phyloP scores from a whole-genome alignment of 2,888 invertebrate species.

The Drosophila cognata region DNA sequence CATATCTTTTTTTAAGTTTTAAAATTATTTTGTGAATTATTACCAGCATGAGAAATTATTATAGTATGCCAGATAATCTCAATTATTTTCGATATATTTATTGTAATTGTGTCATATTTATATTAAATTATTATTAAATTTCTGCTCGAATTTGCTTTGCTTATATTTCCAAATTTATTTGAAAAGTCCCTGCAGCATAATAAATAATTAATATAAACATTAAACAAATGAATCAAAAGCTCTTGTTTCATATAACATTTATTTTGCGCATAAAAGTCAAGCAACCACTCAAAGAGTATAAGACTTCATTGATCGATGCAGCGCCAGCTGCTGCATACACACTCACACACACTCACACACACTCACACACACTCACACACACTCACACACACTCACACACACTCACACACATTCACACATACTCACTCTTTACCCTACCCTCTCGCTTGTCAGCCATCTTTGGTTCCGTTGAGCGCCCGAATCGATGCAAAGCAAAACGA shows the following conservation, averaged over 20 bases:
- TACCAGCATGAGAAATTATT: background rate
- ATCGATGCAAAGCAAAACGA: slow-evolving; percentile 41
- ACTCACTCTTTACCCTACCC: background rate
- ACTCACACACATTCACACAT: background rate
- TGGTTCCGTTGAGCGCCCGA: background rate
- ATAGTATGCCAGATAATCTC: background rate
- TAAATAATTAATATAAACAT: background rate
- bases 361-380: background rate
- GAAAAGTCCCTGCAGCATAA: background rate
- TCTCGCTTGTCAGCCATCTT: background rate
- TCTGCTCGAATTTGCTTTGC: background rate
- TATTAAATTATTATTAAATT: background rate
- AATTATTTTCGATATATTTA: background rate
- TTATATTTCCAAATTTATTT: background rate
- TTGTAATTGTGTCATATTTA: background rate
- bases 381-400: background rate
- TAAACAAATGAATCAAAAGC: background rate
- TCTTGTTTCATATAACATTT: background rate
- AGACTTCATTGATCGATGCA: slow-evolving; percentile 25
- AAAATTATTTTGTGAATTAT: background rate
- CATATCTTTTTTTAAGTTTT: background rate
- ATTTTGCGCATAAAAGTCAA: background rate
- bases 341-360: background rate
- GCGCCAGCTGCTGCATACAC: slow-evolving; percentile 33
- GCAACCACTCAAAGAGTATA: background rate